A percentile compares a stretch with the other conserved stretches of the same genome.
Conservation (phyloP, 2,888 invertebrate genomes). For the Hyles lineata region DNA sequence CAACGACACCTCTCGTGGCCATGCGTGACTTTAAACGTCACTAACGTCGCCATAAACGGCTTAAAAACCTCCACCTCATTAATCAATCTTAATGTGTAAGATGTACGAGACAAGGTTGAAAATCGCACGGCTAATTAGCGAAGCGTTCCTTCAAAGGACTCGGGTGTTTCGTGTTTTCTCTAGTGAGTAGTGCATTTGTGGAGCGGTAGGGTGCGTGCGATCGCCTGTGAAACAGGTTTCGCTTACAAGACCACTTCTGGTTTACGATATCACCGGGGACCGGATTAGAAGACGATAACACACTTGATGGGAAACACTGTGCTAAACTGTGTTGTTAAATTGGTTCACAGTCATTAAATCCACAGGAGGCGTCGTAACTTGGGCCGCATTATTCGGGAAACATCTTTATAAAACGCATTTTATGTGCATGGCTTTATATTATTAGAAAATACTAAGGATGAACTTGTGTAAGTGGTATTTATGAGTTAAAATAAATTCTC, state of each 20-base stretch:
- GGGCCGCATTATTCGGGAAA: conserved; percentile 55
- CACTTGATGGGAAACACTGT: conserved; percentile 75
- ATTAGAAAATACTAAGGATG: conserved; percentile 27
- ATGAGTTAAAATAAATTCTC: conserved; percentile 1
- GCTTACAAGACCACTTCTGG: conserved; percentile 78
- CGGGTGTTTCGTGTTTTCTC: conserved; percentile 67
- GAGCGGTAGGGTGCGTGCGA: conserved; percentile 69
- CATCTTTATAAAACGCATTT: conserved; percentile 56
- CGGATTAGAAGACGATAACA: conserved; percentile 81
- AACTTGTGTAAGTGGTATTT: conserved; percentile 2
- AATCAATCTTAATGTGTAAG: conserved; percentile 55
- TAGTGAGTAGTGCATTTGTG: conserved; percentile 56
- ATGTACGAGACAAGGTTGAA: conserved; percentile 55
- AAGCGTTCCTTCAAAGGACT: conserved; percentile 56
- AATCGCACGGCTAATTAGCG: conserved; percentile 50
- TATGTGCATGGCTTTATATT: conserved; percentile 37
- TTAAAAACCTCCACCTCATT: conserved; percentile 50
- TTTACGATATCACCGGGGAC: conserved; percentile 79
- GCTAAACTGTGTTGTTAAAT: conserved; percentile 76
- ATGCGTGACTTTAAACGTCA: conserved; percentile 75
- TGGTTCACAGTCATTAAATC: conserved; percentile 69
- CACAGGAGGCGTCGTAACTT: conserved; percentile 63
- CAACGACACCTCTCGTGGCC: conserved; percentile 79
- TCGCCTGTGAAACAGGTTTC: conserved; percentile 76
- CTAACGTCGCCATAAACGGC: conserved; percentile 57